A percentile compares a stretch with the other conserved stretches of the same genome.
Conservation (phyloP, 2,113 vertebrate species). For the Solenodon paradoxus region DNA sequence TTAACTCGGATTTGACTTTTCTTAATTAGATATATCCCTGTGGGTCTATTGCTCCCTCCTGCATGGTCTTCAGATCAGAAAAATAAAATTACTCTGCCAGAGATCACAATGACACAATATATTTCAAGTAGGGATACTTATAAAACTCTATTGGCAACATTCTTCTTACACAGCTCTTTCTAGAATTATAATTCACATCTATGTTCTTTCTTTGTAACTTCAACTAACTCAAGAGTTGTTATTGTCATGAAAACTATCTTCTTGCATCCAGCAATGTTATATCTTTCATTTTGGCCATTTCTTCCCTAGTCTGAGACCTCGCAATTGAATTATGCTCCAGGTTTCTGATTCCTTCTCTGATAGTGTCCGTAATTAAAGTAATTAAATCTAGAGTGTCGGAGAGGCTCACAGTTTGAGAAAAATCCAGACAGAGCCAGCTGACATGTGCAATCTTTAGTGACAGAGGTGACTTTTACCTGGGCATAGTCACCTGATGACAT, state of each 20-base stretch:
- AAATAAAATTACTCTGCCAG: not conserved
- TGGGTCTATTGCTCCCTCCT: not conserved
- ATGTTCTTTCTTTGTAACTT: not conserved
- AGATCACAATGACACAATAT: not conserved
- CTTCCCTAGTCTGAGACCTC: not conserved
- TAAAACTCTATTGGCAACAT: not conserved
- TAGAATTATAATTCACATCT: not conserved
- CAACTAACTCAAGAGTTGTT: not conserved
- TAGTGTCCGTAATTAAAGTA: not conserved
- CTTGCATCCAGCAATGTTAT: rapidly evolving
- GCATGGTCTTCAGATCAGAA: not conserved
- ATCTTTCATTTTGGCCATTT: not conserved
- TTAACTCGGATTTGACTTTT: not conserved
- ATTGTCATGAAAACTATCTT: not conserved
- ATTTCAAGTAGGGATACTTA: not conserved
- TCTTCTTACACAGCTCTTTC: not conserved
- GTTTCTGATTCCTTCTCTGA: not conserved
- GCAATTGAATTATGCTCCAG: not conserved
- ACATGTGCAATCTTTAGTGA: not conserved
- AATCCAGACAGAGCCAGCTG: not conserved
- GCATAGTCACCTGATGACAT: not conserved
- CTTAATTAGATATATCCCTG: not conserved
- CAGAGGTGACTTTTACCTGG: not conserved
- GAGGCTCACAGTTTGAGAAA: not conserved
- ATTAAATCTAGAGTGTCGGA: not conserved